Conservation (phyloP, 2,888 invertebrate genomes). For the Teleogryllus oceanicus region DNA sequence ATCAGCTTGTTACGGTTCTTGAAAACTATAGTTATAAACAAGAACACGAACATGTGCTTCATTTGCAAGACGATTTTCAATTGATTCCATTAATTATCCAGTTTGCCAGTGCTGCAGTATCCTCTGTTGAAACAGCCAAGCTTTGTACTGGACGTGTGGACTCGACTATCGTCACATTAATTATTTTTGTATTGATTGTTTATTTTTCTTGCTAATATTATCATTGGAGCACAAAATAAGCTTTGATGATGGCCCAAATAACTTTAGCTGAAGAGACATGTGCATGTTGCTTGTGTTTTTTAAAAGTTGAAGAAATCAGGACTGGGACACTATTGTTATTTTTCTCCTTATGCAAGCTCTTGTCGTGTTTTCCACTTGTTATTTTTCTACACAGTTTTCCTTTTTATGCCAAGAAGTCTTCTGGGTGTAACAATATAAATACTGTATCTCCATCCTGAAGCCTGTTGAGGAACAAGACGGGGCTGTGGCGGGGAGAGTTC, state of each 20-base stretch:
- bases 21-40: slow-evolving; percentile 23
- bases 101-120: slow-evolving; percentile 38
- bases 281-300: slow-evolving; percentile 23
- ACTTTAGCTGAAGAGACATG: slow-evolving; percentile 21
- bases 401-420: slow-evolving; percentile 24
- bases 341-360: slow-evolving; percentile 38
- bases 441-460: slow-evolving; percentile 10
- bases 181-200: slow-evolving; percentile 38
- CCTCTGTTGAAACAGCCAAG: slow-evolving; percentile 36
- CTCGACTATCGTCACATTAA: slow-evolving; percentile 37
- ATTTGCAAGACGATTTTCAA: slow-evolving; percentile 36
- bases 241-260: slow-evolving; percentile 28
- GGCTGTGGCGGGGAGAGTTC: background rate
- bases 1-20: slow-evolving; percentile 30
- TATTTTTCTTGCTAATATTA: slow-evolving; percentile 36
- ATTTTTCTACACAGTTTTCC: slow-evolving; percentile 39
- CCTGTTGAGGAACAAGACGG: background rate
- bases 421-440: slow-evolving; percentile 19
- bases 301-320: slow-evolving; percentile 54
- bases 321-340: slow-evolving; percentile 33
- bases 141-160: slow-evolving; percentile 36
- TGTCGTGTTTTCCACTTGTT: slow-evolving; percentile 39
- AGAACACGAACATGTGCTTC: slow-evolving; percentile 34
- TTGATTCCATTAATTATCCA: slow-evolving; percentile 35
- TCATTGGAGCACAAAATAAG: slow-evolving; percentile 31